These are phyloP conservation scores for Aplocera efformata DNA, from an alignment of 2,888 invertebrate species.

Conservation along the genomic window DNA sequence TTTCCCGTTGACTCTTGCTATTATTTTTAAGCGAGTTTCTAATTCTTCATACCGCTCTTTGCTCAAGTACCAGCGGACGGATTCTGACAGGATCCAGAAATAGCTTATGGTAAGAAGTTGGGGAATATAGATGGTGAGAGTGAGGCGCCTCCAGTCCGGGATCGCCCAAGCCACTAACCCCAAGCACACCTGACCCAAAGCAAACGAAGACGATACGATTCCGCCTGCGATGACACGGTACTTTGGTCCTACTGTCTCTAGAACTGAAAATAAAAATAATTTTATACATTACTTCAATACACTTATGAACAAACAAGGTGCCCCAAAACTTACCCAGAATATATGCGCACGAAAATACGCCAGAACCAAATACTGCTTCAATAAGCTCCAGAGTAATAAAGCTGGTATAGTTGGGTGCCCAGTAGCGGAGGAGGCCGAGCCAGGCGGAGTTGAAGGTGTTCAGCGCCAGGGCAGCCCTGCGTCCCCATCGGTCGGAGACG, in stretches of 20 bases:
- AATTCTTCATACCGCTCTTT: conserved; percentile 84
- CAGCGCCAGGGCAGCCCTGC: conserved; percentile 79
- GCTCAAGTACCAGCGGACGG: conserved; percentile 88
- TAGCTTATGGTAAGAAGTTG: conserved; percentile 83
- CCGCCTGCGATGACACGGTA: conserved; percentile 86
- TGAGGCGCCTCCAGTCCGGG: conserved; percentile 84
- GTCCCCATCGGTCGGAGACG: conserved; percentile 86
- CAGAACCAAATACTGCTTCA: conserved; percentile 84
- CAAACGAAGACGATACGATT: conserved; percentile 83
- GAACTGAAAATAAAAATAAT: too few species aligned
- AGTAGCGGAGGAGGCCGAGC: conserved; percentile 81
- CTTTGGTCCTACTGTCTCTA: conserved; percentile 88
- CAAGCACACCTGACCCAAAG: conserved; percentile 84
- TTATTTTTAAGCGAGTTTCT: conserved; percentile 79
- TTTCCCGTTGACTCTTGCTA: conserved; percentile 81
- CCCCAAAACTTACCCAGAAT: conserved; percentile 84
- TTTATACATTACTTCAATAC: too few species aligned
- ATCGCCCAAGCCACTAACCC: conserved; percentile 85
- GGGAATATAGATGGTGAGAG: conserved; percentile 85
- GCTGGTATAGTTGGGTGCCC: conserved; percentile 81
- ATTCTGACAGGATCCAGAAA: conserved; percentile 85
- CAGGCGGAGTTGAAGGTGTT: conserved; percentile 81
- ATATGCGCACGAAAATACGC: conserved; percentile 84
- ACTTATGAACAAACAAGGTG: too few species aligned
- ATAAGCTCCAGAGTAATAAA: conserved; percentile 85